phyloP scores from a whole-genome alignment of 2,888 invertebrate species.

The Cheilosia pagana region DNA sequence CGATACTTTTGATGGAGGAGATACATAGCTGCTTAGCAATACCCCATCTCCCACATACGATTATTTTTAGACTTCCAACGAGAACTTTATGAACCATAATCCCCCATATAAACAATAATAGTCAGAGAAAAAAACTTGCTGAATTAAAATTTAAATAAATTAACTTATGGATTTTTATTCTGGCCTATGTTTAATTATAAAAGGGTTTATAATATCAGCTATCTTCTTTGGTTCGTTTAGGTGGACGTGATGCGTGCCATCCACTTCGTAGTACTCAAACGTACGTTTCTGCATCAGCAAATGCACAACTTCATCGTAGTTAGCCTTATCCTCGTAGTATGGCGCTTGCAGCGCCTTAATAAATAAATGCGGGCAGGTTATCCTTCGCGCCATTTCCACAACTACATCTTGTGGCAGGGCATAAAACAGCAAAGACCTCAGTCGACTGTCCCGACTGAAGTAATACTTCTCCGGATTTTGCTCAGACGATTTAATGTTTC shows the following conservation, averaged over 20 bases:
- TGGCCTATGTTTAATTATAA: conserved; percentile 83
- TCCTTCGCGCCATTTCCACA: conserved; percentile 84
- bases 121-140: not conserved
- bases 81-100: too few relatives aligned
- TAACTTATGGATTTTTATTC: conserved; percentile 23
- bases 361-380: conserved; percentile 87
- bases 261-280: conserved; percentile 86
- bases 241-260: conserved; percentile 91
- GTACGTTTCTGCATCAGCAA: conserved; percentile 84
- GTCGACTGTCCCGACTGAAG: conserved; percentile 87
- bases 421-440: conserved; percentile 83
- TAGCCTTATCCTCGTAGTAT: conserved; percentile 85
- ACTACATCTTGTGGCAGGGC: conserved; percentile 83
- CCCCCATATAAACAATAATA: not conserved
- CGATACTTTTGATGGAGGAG: too few relatives aligned
- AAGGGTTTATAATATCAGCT: conserved; percentile 85
- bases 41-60: too few relatives aligned
- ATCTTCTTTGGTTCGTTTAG: conserved; percentile 87
- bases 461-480: conserved; percentile 86
- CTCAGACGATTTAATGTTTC: conserved; percentile 85
- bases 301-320: conserved; percentile 85
- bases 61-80: too few relatives aligned
- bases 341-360: conserved; percentile 86
- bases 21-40: too few relatives aligned
- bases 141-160: not conserved